A percentile compares a stretch with the other conserved stretches of the same genome.
Conservation (phyloP, 2,113 vertebrate species). For the Callopanchax toddi region DNA sequence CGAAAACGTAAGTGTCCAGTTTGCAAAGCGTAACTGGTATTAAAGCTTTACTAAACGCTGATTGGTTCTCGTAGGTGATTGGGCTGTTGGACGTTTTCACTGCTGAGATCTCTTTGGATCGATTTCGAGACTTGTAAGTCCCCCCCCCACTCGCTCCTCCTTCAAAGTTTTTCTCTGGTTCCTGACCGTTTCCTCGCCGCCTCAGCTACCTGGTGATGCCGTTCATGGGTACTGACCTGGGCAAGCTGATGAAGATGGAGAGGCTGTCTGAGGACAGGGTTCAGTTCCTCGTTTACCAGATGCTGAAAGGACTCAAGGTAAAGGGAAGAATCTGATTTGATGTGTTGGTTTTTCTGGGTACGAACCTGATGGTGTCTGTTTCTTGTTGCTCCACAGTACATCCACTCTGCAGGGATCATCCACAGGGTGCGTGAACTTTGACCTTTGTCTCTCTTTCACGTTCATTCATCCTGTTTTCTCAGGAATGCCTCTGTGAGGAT, state of each 20-base stretch:
- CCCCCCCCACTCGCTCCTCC: not conserved
- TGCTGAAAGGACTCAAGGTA: slow-evolving; percentile 93
- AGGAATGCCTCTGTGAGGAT: not conserved
- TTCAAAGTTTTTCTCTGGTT: not conserved
- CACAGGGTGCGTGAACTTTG: slow-evolving; percentile 89
- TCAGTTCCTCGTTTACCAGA: slow-evolving; percentile 95
- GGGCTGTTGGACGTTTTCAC: slow-evolving; percentile 93
- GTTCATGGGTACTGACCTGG: slow-evolving; percentile 83
- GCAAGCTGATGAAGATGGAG: slow-evolving; percentile 75
- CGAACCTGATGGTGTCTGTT: slow-evolving; percentile 11
- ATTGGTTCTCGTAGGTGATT: slow-evolving; percentile 83
- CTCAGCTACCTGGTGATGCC: slow-evolving; percentile 81
- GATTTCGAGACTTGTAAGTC: slow-evolving; percentile 92
- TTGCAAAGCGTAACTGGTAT: not conserved
- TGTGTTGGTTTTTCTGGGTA: not conserved
- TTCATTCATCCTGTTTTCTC: slow-evolving; percentile 51
- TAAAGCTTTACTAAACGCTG: not conserved
- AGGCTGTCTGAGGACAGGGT: slow-evolving; percentile 88
- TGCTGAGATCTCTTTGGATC: slow-evolving; percentile 86
- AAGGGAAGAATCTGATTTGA: not conserved
- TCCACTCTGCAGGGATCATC: slow-evolving; percentile 95
- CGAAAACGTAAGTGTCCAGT: slow-evolving; percentile 86
- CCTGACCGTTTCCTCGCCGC: not conserved
- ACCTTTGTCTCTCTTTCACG: slow-evolving; percentile 46
- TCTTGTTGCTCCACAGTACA: slow-evolving; percentile 85